These are phyloP conservation scores for Ostrea edulis DNA, from an alignment of 1,140 invertebrate species.

Conservation along the genomic window DNA sequence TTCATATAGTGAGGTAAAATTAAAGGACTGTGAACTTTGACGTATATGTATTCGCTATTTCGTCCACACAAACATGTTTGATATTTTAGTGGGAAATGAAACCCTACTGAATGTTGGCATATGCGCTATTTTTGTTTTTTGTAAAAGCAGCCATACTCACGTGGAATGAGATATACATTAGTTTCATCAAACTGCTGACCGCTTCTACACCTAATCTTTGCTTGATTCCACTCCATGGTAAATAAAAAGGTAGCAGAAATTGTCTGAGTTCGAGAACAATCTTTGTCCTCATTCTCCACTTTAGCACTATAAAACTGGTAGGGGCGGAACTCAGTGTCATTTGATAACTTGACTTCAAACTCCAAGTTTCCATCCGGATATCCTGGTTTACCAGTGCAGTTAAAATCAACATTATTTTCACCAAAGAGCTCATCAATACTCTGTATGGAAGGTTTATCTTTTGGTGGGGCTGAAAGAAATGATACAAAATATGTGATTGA, in stretches of 20 bases:
- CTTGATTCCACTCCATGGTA: constrained; percentile 44
- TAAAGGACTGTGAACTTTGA: no score
- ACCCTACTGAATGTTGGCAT: no score
- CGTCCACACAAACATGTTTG: no score
- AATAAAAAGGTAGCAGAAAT: constrained; percentile 6
- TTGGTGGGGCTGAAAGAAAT: constrained; percentile 33
- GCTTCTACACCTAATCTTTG: constrained; percentile 35
- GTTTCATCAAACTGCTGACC: background rate
- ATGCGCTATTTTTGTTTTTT: no score
- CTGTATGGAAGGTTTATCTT: constrained; percentile 2
- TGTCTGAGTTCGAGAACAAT: constrained; percentile 17
- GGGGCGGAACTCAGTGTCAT: constrained; percentile 39
- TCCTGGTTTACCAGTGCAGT: constrained; percentile 49
- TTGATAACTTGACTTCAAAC: constrained; percentile 43
- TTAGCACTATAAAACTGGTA: constrained; percentile 42
- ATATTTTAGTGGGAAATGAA: no score
- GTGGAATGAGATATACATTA: background rate
- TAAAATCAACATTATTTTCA: constrained; percentile 42
- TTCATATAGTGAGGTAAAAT: no score
- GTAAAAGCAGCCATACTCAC: background rate
- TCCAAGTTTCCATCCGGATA: constrained; percentile 44
- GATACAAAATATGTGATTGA: background rate
- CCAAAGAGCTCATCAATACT: constrained; percentile 46
- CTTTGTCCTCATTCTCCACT: constrained; percentile 17
- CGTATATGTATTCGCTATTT: no score